Evolutionary conservation across 2,888 invertebrate species (phyloP), one percentile per base, ranked within the genome.

Genomic region (Hemaris fuciformis): DNA sequence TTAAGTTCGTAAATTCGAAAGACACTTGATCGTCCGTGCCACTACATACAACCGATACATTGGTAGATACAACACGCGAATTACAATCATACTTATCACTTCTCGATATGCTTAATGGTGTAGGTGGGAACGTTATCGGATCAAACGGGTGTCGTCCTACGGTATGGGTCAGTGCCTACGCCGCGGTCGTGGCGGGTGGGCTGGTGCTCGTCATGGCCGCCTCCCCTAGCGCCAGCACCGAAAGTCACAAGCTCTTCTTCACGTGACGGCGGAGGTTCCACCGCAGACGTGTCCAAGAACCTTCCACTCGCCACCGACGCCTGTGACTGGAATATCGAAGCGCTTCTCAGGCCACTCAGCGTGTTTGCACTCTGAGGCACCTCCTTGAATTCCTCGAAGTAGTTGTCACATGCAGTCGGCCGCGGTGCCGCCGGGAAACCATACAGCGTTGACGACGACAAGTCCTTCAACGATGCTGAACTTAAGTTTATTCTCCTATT

Each of bases 161-260:
- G 86, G 69, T 94, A 90, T 0, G 93, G 91, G 70, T 94, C 94
- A 45, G 93, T 88, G 72, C 93, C 88, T 59, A 93, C 86, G 63
- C 88, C 87, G 76, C 94, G 87, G 80, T 89, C 85, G 70, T 91
- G 84, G 61, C 91, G 80, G 58, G 82, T 66, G 57, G 88, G 81
- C 15, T 81, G 83, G 2, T 74, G 74, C 0, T 85, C 84, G 0
- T 83, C 83, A 10, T 66, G 72, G 2, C 83, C 81, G 22, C 88
- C 66, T 1, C 73, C 81, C 57, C 88, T 74, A 53, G 93, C 93
- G 41, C 95, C 95, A 61, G 94, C 90, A 73, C 95, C 95, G 78
- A 96, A 96, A 10, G 95, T 95, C 53, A 95, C 95, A 77, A 95
- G 93, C 73, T 96, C 96, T 69, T 95, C 95, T 66, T 94, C 94